Conservation (phyloP, 2,888 invertebrate genomes). For the Brachyptera putata region DNA sequence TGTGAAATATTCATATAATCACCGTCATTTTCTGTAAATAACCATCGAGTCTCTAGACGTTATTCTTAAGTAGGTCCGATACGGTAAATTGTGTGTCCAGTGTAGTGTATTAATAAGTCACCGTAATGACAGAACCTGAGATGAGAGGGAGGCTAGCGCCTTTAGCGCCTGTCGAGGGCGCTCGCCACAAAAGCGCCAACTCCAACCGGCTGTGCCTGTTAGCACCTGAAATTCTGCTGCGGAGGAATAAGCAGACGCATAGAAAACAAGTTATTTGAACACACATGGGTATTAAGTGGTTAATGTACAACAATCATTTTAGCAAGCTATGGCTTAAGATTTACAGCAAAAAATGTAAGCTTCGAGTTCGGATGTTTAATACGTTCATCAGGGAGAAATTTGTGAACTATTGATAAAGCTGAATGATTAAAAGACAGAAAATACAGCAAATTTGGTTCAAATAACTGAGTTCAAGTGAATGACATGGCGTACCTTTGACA, state of each 20-base stretch:
- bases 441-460: too few species aligned
- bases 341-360: background rate
- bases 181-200: slow-evolving; percentile 13
- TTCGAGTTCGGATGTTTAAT: too few species aligned
- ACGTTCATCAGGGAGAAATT: too few species aligned
- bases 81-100: slow-evolving; percentile 22
- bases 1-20: too few species aligned
- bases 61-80: too few species aligned
- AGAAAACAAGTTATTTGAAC: slow-evolving; percentile 29
- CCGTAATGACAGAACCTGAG: slow-evolving; percentile 34
- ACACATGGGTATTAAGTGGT: slow-evolving; percentile 3
- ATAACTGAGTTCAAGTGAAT: too few species aligned
- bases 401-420: too few species aligned
- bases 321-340: slow-evolving; percentile 9
- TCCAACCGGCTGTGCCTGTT: slow-evolving; percentile 26
- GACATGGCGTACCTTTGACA: too few species aligned
- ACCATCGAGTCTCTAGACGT: too few species aligned
- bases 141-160: slow-evolving; percentile 33
- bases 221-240: slow-evolving; percentile 33
- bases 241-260: slow-evolving; percentile 42
- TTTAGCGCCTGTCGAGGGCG: slow-evolving; percentile 25
- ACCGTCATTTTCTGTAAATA: too few species aligned
- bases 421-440: too few species aligned
- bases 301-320: background rate
- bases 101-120: slow-evolving; percentile 30